These are phyloP conservation scores for Piezodorus guildinii DNA, from an alignment of 1,140 invertebrate genomes.

Conservation along the genomic window DNA sequence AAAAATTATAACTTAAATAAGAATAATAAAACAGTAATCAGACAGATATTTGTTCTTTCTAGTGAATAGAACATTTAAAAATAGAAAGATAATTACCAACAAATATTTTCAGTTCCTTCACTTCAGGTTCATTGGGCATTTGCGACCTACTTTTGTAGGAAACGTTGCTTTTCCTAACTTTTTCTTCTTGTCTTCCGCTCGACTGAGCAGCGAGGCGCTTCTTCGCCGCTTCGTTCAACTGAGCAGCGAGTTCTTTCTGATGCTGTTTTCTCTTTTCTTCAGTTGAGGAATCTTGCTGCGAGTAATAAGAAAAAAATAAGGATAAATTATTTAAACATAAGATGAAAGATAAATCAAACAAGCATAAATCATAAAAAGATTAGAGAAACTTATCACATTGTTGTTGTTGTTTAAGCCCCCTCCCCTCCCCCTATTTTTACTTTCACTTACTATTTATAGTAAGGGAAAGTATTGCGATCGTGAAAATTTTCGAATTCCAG, in stretches of 20 bases:
- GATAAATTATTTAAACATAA: too few relatives aligned
- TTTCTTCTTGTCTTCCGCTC: constrained; percentile 75
- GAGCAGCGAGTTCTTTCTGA: constrained; percentile 85
- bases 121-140: constrained; percentile 86
- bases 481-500: too few relatives aligned
- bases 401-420: too few relatives aligned
- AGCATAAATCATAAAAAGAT: too few relatives aligned
- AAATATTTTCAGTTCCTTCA: constrained; percentile 87
- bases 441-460: too few relatives aligned
- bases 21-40: too few relatives aligned
- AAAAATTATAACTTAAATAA: too few relatives aligned
- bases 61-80: background rate
- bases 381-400: too few relatives aligned
- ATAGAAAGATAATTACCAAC: constrained; percentile 54
- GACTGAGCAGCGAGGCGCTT: constrained; percentile 80
- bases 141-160: constrained; percentile 89
- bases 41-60: too few relatives aligned
- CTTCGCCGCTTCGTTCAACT: constrained; percentile 84
- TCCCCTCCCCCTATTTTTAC: too few relatives aligned
- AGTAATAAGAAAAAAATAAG: constrained; percentile 7
- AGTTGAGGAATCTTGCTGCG: constrained; percentile 74
- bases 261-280: constrained; percentile 96
- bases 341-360: too few relatives aligned
- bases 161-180: constrained; percentile 83
- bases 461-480: too few relatives aligned